Evolutionary conservation across 1,140 invertebrate species (phyloP).

Genomic region (Heliconius himera): DNA sequence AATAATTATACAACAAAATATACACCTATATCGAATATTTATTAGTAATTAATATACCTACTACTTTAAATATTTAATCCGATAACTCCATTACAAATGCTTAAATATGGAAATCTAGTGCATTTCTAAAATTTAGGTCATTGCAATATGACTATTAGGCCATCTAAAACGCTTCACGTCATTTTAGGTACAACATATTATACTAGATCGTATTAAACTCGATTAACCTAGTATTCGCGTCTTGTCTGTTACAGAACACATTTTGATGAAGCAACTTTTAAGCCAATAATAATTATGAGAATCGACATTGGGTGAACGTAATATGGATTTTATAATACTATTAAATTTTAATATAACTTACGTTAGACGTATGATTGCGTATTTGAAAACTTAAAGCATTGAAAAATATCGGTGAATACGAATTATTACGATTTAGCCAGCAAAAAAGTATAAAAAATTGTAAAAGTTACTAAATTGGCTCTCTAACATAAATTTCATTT

Average conservation of each 20-base stretch:
- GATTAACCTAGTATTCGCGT: conserved; percentile 43
- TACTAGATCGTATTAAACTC: conserved; percentile 21
- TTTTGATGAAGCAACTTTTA: conserved; percentile 42
- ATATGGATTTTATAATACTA: conserved; percentile 27
- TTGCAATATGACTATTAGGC: conserved; percentile 5
- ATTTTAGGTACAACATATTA: neutral
- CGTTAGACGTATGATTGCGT: neutral
- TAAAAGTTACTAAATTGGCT: neutral
- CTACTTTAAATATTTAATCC: too few relatives aligned
- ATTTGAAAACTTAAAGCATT: neutral
- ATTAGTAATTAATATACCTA: neutral
- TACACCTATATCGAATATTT: neutral
- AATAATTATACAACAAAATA: too few relatives aligned
- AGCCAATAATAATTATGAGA: conserved; percentile 41
- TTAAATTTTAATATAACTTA: conserved; percentile 10
- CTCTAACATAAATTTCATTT: neutral
- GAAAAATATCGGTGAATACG: neutral
- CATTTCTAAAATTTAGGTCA: neutral
- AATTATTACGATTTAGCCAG: neutral
- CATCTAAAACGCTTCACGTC: conserved; percentile 1
- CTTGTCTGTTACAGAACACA: conserved; percentile 35
- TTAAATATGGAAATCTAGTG: neutral
- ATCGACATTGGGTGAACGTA: conserved; percentile 31
- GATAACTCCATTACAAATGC: neutral
- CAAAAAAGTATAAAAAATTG: neutral